Percentiles rank a stretch among this genome's conserved stretches.
Conservation (phyloP, 2,113 vertebrate genomes). For the Gadus chalcogrammus region DNA sequence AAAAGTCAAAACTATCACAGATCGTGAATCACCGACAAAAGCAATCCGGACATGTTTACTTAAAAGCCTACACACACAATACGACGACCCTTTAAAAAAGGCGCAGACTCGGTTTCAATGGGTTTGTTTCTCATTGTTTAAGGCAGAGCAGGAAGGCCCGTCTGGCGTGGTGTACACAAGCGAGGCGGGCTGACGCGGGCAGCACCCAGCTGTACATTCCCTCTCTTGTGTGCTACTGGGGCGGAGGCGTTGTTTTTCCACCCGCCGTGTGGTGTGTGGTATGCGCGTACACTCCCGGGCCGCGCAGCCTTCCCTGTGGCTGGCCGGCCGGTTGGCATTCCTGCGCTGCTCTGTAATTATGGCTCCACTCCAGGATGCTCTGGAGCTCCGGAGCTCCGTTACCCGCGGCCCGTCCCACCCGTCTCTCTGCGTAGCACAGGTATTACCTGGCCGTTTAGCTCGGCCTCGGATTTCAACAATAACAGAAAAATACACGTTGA, state of each 20-base stretch:
- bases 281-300: background rate
- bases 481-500: slow-evolving; percentile 20
- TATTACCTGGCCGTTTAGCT: slow-evolving; percentile 39
- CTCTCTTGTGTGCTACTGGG: no score
- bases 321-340: slow-evolving; percentile 69
- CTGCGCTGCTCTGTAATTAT: slow-evolving; percentile 64
- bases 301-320: slow-evolving; percentile 6
- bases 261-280: background rate
- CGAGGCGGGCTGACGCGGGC: no score
- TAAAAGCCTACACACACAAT: no score
- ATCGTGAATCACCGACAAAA: no score
- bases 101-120: no score
- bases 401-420: background rate
- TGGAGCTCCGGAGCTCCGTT: slow-evolving; percentile 1
- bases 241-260: background rate
- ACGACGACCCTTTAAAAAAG: no score
- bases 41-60: no score
- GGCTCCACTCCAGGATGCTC: slow-evolving; percentile 53
- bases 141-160: no score
- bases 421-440: slow-evolving; percentile 8
- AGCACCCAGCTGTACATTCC: no score
- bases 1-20: no score
- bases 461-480: slow-evolving; percentile 40
- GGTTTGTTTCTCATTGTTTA: no score
- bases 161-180: no score